Conservation (phyloP, 2,113 vertebrate species). For the Ictidomys tridecemlineatus region DNA sequence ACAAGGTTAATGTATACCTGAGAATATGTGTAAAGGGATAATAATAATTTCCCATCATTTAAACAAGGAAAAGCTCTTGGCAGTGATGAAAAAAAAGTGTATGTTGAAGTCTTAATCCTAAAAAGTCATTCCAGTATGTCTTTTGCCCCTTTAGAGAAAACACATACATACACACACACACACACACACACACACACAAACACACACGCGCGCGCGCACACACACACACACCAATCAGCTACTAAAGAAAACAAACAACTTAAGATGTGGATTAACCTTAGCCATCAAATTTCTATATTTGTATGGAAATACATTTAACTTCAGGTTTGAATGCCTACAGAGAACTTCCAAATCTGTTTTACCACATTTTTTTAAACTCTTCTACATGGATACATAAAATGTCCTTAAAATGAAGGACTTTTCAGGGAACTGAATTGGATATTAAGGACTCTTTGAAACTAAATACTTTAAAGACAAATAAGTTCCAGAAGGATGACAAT, state of each 20-base stretch:
- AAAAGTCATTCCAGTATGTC: background rate
- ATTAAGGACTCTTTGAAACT: slow-evolving; percentile 78
- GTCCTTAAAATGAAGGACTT: slow-evolving; percentile 72
- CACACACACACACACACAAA: background rate
- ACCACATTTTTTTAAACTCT: slow-evolving; percentile 56
- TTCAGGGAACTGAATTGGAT: slow-evolving; percentile 61
- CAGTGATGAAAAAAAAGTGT: background rate
- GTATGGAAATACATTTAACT: background rate
- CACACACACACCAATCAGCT: background rate
- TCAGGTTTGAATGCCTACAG: background rate
- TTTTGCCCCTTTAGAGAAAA: background rate
- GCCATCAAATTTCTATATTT: background rate
- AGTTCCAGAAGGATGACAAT: slow-evolving; percentile 79
- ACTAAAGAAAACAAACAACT: background rate
- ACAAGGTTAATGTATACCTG: background rate
- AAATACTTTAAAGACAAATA: slow-evolving; percentile 80
- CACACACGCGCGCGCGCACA: background rate
- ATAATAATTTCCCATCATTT: background rate
- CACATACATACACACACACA: background rate
- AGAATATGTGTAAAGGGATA: background rate
- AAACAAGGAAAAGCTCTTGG: background rate
- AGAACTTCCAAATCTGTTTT: background rate
- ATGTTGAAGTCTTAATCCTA: background rate
- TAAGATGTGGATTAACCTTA: background rate
- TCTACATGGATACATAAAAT: slow-evolving; percentile 57